Evolutionary conservation across 2,888 invertebrate species (phyloP), one percentile per base, ranked within the genome.

Genomic region (Pachydiplax longipennis): DNA sequence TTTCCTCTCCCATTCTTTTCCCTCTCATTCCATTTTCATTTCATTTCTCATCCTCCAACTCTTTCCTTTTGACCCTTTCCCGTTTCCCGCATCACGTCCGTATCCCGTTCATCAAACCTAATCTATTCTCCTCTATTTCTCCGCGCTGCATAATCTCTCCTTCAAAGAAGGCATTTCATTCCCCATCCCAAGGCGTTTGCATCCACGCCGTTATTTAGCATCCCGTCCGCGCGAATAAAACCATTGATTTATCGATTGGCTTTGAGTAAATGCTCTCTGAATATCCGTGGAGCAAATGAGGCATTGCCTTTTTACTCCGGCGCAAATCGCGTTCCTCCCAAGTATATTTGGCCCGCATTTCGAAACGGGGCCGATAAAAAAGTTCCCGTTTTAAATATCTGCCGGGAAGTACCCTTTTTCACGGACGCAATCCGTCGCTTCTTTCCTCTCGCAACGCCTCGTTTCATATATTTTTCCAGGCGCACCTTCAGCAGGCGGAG

Each of bases 221-320:
- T 31, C 73, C 25, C 25, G 1, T 31, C 65, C 82, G 82, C 58
- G 65, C 31, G 58, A 87, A 48, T 37, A 61, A 37, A 87, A 61
- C 61, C 65, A 87, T 87, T 87, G 87, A 87, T 87, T 87, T 87
- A 87, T 87, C 87, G 87, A 87, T 87, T 61, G 35, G 12, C 61
- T 18, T 22, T 31, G 13, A 6, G 73, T 25, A 73, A 73, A n/a
- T 31, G 73, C 31, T 73, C 73, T 31, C 31, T 12, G 25, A 73
- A 73, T 65, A 65, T 65, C 65, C 65, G 65, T 0, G n/a, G 73
- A 31, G 31, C 31, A 73, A 73, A 73, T 31, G 73, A 73, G 73
- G 73, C 73, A 73, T 73, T 31, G 25, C 31, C 31, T 73, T n/a
- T 73, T n/a, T 6, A 31, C 73, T 73, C n/a, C 73, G 73, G 73